A percentile compares a stretch with the other conserved stretches of the same genome.
Conservation (phyloP, 2,888 invertebrate species). For the Agrochola lota region DNA sequence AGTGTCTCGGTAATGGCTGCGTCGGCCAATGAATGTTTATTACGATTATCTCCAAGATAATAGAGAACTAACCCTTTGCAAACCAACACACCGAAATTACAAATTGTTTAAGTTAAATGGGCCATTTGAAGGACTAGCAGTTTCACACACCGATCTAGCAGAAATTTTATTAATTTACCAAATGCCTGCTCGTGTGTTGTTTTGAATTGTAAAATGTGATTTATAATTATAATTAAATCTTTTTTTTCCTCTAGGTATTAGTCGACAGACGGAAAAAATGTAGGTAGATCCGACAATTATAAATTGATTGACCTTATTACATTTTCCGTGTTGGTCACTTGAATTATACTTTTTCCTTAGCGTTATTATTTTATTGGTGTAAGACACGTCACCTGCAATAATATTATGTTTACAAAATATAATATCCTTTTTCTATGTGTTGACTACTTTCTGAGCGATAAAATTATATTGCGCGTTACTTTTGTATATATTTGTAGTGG, state of each 20-base stretch:
- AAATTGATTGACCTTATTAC: slow-evolving; percentile 26
- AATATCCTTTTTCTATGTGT: slow-evolving; percentile 74
- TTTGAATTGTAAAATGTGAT: slow-evolving; percentile 27
- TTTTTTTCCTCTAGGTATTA: neutral
- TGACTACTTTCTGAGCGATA: slow-evolving; percentile 73
- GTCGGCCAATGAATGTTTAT: slow-evolving; percentile 73
- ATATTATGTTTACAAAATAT: slow-evolving; percentile 75
- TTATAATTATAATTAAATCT: slow-evolving; percentile 12
- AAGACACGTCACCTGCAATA: slow-evolving; percentile 55
- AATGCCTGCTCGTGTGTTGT: slow-evolving; percentile 43
- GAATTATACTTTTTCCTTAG: slow-evolving; percentile 38
- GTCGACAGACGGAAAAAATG: slow-evolving; percentile 5
- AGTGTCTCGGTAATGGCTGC: slow-evolving; percentile 71
- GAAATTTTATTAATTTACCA: slow-evolving; percentile 65
- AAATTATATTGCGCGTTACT: slow-evolving; percentile 78
- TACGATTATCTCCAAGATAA: slow-evolving; percentile 74
- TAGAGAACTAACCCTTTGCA: slow-evolving; percentile 71
- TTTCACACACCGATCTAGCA: slow-evolving; percentile 55
- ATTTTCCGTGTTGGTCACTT: slow-evolving; percentile 24
- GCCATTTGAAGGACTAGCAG: slow-evolving; percentile 62
- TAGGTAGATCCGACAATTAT: slow-evolving; percentile 34
- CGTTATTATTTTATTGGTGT: slow-evolving; percentile 30
- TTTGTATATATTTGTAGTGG: slow-evolving; percentile 61
- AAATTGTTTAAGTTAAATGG: slow-evolving; percentile 72
- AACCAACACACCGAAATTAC: slow-evolving; percentile 69